Evolutionary conservation across 1,140 invertebrate species (phyloP), one percentile per base, ranked within the genome.

Genomic region (Teleopsis dalmanni): DNA sequence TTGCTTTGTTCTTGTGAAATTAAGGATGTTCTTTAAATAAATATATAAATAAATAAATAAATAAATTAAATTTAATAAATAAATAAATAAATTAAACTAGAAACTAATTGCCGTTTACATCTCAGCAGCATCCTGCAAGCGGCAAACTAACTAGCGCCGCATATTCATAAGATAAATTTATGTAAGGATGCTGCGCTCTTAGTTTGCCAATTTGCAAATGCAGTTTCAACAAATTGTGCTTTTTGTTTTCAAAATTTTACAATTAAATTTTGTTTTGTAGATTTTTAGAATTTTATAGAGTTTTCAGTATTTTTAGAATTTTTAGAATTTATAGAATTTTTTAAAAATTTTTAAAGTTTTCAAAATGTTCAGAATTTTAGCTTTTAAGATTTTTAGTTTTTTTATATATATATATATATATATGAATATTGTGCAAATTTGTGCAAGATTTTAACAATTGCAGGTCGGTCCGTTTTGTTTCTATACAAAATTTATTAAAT

Each of bases 11-110:
- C 38, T 53, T 53, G 29, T n/a, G n/a, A n/a, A n/a, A n/a, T n/a
- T n/a, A n/a, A n/a, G n/a, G n/a, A n/a, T n/a, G n/a, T n/a, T n/a
- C n/a, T n/a, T n/a, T n/a, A 31, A 7, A 9, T n/a, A 31, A 31
- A 31, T 31, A 31, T 9, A 31, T n/a, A 31, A 31, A 31, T 31
- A 59, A 60, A 60, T 58, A 60, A 64, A 62, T 65, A 65, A 65
- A 65, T 65, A 65, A 64, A 56, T 57, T 36, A 29, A 34, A 59
- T 51, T 60, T 59, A 62, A 58, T 62, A 62, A 65, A 56, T 62
- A 54, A 65, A 52, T 65, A 62, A 58, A 56, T 60, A 58, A 50
- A 56, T 54, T 58, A 62, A 62, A 61, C 11, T 36, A 43, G 21
- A 29, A 43, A 29, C 19, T 41, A 41, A 41, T 36, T 36, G 35